Percentiles rank a stretch among this genome's conserved stretches.
These are phyloP conservation scores for Lagodon rhomboides DNA, from an alignment of 2,797 vertebrate species.

Conservation along the genomic window DNA sequence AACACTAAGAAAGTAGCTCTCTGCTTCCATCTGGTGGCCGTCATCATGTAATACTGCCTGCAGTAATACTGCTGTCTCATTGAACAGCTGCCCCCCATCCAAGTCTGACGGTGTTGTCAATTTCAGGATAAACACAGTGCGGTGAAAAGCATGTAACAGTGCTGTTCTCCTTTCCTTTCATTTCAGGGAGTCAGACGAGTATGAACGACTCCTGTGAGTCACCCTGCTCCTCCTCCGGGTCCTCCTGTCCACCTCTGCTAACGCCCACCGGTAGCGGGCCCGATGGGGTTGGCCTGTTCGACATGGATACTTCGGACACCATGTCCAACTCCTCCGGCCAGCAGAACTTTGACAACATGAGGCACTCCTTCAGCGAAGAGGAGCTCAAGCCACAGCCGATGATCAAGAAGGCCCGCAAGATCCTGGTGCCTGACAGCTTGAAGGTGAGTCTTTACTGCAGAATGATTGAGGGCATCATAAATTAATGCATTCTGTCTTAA, in stretches of 20 bases:
- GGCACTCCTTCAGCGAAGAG: slow-evolving; percentile 91
- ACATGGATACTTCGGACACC: slow-evolving; percentile 90
- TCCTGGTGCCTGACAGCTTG: slow-evolving; percentile 92
- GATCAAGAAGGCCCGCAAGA: slow-evolving; percentile 95
- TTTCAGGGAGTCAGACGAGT: slow-evolving; percentile 81
- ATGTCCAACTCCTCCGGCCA: slow-evolving; percentile 88
- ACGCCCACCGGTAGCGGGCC: slow-evolving; percentile 76
- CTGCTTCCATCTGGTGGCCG: slow-evolving; percentile 76
- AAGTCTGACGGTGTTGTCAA: not conserved
- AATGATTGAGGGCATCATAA: not conserved
- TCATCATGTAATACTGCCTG: slow-evolving; percentile 20
- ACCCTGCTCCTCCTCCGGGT: slow-evolving; percentile 81
- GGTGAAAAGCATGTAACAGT: slow-evolving; percentile 1
- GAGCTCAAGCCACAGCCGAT: slow-evolving; percentile 95
- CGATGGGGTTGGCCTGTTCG: slow-evolving; percentile 89
- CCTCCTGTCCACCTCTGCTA: slow-evolving; percentile 84
- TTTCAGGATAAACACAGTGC: not conserved
- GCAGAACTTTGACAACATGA: slow-evolving; percentile 90
- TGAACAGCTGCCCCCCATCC: not conserved
- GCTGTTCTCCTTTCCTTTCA: slow-evolving; percentile 11
- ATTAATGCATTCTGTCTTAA: not conserved
- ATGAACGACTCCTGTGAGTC: slow-evolving; percentile 84
- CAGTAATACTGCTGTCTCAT: not conserved
- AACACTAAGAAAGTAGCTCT: slow-evolving; percentile 46
- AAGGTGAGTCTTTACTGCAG: slow-evolving; percentile 83